phyloP scores from a whole-genome alignment of 2,797 vertebrate species.

The Cheracebus regulus region DNA sequence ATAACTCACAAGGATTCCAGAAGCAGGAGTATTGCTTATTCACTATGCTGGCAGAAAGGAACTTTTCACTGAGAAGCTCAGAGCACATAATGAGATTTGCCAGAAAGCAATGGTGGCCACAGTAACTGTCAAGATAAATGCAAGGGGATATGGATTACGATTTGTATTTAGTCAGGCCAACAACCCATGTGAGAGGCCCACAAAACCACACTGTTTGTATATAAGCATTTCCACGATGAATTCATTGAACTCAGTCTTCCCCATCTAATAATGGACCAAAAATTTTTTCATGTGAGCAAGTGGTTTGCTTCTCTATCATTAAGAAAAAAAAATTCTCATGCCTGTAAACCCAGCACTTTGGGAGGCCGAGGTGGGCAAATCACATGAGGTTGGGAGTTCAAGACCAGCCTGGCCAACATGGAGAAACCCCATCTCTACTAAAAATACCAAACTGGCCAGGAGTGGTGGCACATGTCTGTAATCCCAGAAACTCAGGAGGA shows the following conservation, averaged over 20 bases:
- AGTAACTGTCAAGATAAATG: slow-evolving; percentile 41
- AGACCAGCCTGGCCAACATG: no score
- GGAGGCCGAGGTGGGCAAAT: no score
- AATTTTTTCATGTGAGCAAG: background rate
- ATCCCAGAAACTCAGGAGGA: no score
- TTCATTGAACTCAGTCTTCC: background rate
- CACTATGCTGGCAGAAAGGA: slow-evolving; percentile 34
- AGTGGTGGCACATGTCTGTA: no score
- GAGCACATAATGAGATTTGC: slow-evolving; percentile 41
- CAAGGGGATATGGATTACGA: background rate
- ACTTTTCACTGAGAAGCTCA: slow-evolving; percentile 48
- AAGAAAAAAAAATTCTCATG: background rate
- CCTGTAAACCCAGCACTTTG: no score
- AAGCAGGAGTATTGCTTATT: background rate
- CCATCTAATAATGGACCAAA: background rate
- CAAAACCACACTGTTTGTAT: background rate
- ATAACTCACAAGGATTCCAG: slow-evolving; percentile 40
- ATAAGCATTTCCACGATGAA: background rate
- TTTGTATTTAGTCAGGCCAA: background rate
- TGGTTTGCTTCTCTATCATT: background rate
- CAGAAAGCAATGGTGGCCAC: background rate
- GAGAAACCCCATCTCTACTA: no score
- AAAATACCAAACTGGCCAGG: no score
- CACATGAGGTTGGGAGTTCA: no score
- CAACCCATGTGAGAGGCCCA: background rate